Evolutionary conservation across 37 sponge, comb jelly and placozoan genomes (phyloP), one percentile per base, ranked within the genome.

Genomic region (Dysidea cf. avara): DNA sequence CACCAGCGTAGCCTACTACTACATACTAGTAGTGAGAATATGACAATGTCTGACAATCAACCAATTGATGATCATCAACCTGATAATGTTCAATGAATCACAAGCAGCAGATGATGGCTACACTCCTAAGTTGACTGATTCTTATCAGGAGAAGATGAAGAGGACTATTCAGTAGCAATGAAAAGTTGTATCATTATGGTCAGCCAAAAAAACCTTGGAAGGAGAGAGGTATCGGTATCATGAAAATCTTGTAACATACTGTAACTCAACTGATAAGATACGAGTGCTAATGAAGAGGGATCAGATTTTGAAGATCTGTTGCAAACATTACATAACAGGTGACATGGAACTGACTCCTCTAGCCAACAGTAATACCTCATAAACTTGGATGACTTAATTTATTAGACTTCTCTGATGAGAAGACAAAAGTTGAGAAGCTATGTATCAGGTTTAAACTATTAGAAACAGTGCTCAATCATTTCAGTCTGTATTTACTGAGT

Each of bases 311-410:
- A 96, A 96, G 69, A 46, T 96, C 16, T 96, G 97, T 71, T 89
- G 90, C 58, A 96, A 92, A 49, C 97, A 96, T 52, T 79, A 40
- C 75, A 47, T n/a, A n/a, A n/a, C n/a, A n/a, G n/a, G n/a, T n/a
- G n/a, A n/a, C n/a, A n/a, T n/a, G n/a, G n/a, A n/a, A 7, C 68
- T 96, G 37, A 50, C 59, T 25, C 74, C 71, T 16, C 71, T 75
- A 33, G 57, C 61, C 3, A 76, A 53, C 58, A 79, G 77, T 38
- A 73, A 85, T 50, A 77, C 66, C 60, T 67, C 81, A 12, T 86
- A 81, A 87, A 72, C 60, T 13, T 96, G 97, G 97, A 83, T 64
- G 51, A 93, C 94, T 5, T 91, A 91, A n/a, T n/a, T n/a, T n/a
- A n/a, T n/a, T n/a, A n/a, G n/a, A n/a, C n/a, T n/a, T n/a, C n/a